These are phyloP conservation scores for Rhyacophila evoluta DNA, from an alignment of 2,888 invertebrate species.

Conservation along the genomic window DNA sequence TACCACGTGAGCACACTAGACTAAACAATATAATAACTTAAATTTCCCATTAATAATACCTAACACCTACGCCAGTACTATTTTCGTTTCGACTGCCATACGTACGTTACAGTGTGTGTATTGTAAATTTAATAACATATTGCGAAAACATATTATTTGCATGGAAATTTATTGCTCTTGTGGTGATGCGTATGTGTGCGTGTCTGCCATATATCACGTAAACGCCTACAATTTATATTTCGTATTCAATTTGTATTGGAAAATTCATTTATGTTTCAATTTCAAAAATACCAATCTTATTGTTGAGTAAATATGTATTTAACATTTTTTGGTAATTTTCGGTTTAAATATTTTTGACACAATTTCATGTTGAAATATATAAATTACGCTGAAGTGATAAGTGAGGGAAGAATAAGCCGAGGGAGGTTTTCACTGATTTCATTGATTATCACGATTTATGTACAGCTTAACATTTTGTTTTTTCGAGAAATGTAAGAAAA, in stretches of 20 bases:
- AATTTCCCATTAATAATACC: background rate
- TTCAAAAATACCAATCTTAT: no score
- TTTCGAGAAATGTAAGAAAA: no score
- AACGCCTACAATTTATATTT: background rate
- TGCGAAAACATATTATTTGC: background rate
- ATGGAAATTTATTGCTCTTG: background rate
- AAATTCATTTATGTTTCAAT: no score
- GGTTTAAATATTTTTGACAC: no score
- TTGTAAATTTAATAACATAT: slow-evolving; percentile 9
- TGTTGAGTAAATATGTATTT: no score
- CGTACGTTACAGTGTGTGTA: background rate
- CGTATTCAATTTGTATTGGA: background rate
- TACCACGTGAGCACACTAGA: background rate
- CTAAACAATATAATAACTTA: background rate
- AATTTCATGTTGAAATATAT: no score
- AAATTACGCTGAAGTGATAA: no score
- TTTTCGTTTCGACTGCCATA: background rate
- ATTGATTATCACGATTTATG: no score
- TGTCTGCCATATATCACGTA: background rate
- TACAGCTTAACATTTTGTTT: no score
- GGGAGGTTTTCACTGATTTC: no score
- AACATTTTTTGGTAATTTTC: no score
- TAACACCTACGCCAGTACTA: background rate
- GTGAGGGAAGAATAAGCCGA: no score
- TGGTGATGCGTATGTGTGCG: background rate